These are phyloP conservation scores for Amblyornis subalaris DNA, from an alignment of 2,113 vertebrate species.

Conservation along the genomic window DNA sequence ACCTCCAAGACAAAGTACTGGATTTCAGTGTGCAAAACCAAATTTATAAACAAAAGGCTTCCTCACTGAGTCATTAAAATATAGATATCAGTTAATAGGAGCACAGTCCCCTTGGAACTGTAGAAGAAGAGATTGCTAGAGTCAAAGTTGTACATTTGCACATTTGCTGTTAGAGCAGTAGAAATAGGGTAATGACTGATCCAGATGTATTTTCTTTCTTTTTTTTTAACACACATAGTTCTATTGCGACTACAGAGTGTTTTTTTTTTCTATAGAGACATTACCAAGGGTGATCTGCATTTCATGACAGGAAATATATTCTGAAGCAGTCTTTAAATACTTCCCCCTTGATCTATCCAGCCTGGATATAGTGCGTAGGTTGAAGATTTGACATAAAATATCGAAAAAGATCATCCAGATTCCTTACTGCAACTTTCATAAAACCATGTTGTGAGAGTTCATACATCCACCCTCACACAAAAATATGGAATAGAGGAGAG, in stretches of 20 bases:
- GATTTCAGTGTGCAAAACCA: background rate
- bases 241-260: background rate
- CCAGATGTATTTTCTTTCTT: background rate
- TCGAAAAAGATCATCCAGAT: background rate
- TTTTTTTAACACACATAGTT: background rate
- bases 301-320: background rate
- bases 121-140: background rate
- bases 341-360: background rate
- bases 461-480: background rate
- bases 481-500: background rate
- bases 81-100: background rate
- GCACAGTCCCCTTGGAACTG: background rate
- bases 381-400: background rate
- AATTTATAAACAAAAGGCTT: background rate
- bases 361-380: background rate
- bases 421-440: background rate
- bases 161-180: background rate
- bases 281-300: background rate
- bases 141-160: background rate
- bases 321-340: background rate
- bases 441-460: background rate
- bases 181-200: background rate
- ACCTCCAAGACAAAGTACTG: background rate
- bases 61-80: background rate
- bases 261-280: background rate